Evolutionary conservation across 2,888 invertebrate species (phyloP).

Genomic region (Hirtodrosophila duncani): DNA sequence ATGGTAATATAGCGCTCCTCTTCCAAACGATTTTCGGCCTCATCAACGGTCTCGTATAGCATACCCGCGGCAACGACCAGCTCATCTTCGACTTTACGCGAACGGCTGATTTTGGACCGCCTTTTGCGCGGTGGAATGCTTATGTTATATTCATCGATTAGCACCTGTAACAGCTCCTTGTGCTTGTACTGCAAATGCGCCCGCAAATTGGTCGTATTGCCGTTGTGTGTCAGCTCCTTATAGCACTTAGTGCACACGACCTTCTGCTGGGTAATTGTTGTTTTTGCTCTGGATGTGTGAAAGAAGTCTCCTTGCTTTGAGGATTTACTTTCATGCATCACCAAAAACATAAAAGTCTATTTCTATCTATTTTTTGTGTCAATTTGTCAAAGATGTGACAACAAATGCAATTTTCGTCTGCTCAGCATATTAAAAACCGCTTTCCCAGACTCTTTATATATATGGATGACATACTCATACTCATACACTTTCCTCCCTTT

Average conservation of each 20-base stretch:
- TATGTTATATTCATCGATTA: slow-evolving; percentile 72
- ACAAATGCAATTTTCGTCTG: no score
- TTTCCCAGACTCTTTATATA: no score
- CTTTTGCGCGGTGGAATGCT: slow-evolving; percentile 72
- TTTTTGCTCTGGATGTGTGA: no score
- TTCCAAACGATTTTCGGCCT: slow-evolving; percentile 55
- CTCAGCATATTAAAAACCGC: no score
- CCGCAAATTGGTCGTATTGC: slow-evolving; percentile 77
- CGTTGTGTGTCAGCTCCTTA: slow-evolving; percentile 75
- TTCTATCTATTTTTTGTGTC: no score
- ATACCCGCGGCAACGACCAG: slow-evolving; percentile 58
- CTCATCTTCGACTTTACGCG: slow-evolving; percentile 60
- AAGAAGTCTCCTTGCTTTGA: no score
- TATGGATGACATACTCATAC: no score
- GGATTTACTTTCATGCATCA: no score
- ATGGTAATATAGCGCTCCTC: slow-evolving; percentile 44
- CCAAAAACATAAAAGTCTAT: no score
- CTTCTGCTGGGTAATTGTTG: slow-evolving; percentile 75
- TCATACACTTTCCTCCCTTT: no score
- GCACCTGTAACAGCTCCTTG: slow-evolving; percentile 70
- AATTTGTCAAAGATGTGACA: no score
- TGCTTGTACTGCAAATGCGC: slow-evolving; percentile 76
- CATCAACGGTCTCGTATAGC: slow-evolving; percentile 73
- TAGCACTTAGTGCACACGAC: slow-evolving; percentile 76
- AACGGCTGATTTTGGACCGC: slow-evolving; percentile 53